phyloP scores from a whole-genome alignment of 2,797 vertebrate genomes.

The Ceyx erithaca region DNA sequence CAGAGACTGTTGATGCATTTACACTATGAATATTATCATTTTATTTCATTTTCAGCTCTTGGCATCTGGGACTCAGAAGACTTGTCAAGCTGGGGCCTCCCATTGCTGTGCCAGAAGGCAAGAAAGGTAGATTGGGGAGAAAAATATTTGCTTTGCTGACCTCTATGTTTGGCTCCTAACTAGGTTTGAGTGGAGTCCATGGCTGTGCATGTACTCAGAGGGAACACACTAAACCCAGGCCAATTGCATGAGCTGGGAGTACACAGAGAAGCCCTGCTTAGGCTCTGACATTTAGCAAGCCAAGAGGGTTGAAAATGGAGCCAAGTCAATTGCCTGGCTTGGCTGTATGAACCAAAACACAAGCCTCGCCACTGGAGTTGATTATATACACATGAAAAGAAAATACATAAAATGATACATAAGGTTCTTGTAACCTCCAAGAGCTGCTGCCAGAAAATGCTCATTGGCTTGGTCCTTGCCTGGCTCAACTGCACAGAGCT shows the following conservation, averaged over 20 bases:
- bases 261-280: conserved; percentile 56
- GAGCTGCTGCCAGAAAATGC: conserved; percentile 43
- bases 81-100: neutral
- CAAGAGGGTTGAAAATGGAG: conserved; percentile 60
- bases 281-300: conserved; percentile 61
- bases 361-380: conserved; percentile 65
- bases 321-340: conserved; percentile 66
- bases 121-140: conserved; percentile 57
- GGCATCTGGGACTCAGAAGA: neutral
- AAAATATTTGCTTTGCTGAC: conserved; percentile 44
- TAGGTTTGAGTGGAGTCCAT: conserved; percentile 15
- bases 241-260: conserved; percentile 44
- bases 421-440: conserved; percentile 69
- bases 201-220: conserved; percentile 4
- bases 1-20: conserved; percentile 17
- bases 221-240: conserved; percentile 35
- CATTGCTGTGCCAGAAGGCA: conserved; percentile 30
- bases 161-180: conserved; percentile 36
- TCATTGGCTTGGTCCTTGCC: conserved; percentile 48
- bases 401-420: conserved; percentile 71
- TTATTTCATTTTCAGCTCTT: conserved; percentile 27
- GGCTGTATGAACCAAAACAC: conserved; percentile 71
- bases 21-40: conserved; percentile 3
- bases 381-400: conserved; percentile 75
- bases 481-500: conserved; percentile 44